Evolutionary conservation across 2,888 invertebrate species (phyloP).

Genomic region (Melieria crassipennis): DNA sequence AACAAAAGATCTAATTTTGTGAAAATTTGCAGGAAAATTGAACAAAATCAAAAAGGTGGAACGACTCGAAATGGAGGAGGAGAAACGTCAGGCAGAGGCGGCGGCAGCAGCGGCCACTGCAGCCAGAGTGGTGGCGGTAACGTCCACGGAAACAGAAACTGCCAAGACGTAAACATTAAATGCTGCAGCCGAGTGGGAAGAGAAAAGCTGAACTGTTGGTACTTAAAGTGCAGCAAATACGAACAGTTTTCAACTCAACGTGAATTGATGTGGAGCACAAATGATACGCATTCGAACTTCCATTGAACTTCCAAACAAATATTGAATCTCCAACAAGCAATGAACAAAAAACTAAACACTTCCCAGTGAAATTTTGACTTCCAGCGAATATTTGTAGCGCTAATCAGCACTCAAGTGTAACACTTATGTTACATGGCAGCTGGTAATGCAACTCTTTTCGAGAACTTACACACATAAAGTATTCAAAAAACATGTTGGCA

Average conservation of each 20-base stretch:
- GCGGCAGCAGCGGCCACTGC: slow-evolving; percentile 66
- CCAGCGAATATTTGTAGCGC: too few species aligned
- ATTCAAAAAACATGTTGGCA: too few species aligned
- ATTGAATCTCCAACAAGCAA: neutral
- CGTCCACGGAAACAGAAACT: slow-evolving; percentile 24
- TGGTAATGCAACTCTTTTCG: too few species aligned
- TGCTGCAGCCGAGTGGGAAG: neutral
- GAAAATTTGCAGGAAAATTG: slow-evolving; percentile 70
- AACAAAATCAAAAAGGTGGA: slow-evolving; percentile 71
- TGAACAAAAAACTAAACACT: too few species aligned
- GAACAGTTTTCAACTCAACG: neutral
- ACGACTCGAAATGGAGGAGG: slow-evolving; percentile 66
- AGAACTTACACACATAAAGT: too few species aligned
- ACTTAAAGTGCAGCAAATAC: too few species aligned
- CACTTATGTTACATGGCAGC: too few species aligned
- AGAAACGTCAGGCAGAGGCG: slow-evolving; percentile 63
- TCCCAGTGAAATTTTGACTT: too few species aligned
- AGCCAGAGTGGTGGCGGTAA: slow-evolving; percentile 58
- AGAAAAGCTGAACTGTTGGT: neutral
- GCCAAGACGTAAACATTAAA: slow-evolving; percentile 34
- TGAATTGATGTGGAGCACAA: slow-evolving; percentile 35
- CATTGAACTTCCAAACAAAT: slow-evolving; percentile 22
- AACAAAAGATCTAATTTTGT: neutral
- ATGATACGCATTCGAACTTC: neutral
- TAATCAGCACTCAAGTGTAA: too few species aligned